Evolutionary conservation across 2,113 vertebrate species (phyloP).

Genomic region (Desmodus rotundus): DNA sequence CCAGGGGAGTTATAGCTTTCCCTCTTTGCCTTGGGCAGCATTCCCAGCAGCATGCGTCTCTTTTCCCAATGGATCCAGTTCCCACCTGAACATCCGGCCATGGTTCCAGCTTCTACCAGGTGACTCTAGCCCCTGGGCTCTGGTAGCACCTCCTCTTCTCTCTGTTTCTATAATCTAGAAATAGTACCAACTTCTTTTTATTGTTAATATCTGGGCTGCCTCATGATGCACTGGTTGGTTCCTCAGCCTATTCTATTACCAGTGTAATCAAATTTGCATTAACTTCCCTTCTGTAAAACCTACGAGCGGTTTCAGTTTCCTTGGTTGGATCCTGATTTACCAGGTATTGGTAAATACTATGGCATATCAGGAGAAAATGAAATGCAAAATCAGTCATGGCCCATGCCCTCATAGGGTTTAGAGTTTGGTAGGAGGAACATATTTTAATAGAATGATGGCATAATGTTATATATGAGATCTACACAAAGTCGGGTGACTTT

Average conservation of each 20-base stretch:
- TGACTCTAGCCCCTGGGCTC: not conserved
- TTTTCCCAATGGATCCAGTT: not conserved
- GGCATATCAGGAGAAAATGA: not conserved
- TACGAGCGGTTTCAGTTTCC: not conserved
- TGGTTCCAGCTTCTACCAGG: not conserved
- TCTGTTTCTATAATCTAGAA: not conserved
- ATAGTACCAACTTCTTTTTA: not conserved
- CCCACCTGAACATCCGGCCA: no score
- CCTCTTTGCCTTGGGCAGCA: not conserved
- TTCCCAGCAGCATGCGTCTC: not conserved
- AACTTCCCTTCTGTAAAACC: not conserved
- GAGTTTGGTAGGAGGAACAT: not conserved
- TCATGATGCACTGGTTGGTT: not conserved
- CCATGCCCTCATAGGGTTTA: not conserved
- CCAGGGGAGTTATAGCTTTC: not conserved
- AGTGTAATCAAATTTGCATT: not conserved
- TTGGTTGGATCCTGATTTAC: not conserved
- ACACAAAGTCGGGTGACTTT: not conserved
- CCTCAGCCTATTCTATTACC: not conserved
- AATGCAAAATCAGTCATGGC: not conserved
- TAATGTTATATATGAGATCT: not conserved
- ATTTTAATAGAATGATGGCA: not conserved
- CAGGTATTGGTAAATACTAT: not conserved
- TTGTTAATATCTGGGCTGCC: not conserved
- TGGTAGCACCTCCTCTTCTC: not conserved